Evolutionary conservation across 2,113 vertebrate species (phyloP).

Genomic region (Loxodonta africana): DNA sequence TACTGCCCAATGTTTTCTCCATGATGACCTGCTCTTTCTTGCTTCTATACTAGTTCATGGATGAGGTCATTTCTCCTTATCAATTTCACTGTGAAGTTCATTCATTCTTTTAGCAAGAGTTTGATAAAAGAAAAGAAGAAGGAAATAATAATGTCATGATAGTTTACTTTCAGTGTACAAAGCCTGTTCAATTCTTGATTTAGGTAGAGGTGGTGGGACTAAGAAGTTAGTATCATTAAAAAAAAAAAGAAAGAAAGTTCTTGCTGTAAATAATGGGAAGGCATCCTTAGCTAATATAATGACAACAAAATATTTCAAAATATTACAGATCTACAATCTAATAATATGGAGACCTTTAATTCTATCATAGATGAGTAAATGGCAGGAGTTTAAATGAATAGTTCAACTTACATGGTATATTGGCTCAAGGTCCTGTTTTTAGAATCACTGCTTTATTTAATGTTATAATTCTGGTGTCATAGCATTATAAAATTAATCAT

Average conservation of each 20-base stretch:
- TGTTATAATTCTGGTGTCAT: neutral
- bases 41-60: neutral
- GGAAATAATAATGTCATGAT: neutral
- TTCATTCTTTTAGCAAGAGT: neutral
- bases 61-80: neutral
- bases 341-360: neutral
- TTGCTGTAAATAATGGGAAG: neutral
- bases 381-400: neutral
- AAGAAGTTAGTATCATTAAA: neutral
- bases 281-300: neutral
- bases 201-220: neutral
- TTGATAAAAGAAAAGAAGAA: neutral
- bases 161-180: neutral
- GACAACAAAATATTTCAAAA: neutral
- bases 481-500: slow-evolving; percentile 1
- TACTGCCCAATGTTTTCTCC: neutral
- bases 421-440: neutral
- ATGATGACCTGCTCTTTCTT: neutral
- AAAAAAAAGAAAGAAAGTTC: neutral
- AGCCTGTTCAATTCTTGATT: neutral
- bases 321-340: neutral
- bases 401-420: neutral
- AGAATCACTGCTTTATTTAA: slow-evolving; percentile 28
- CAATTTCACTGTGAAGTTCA: neutral
- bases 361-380: neutral